phyloP scores from a whole-genome alignment of 2,797 vertebrate species.

The Sibirionetta formosa region DNA sequence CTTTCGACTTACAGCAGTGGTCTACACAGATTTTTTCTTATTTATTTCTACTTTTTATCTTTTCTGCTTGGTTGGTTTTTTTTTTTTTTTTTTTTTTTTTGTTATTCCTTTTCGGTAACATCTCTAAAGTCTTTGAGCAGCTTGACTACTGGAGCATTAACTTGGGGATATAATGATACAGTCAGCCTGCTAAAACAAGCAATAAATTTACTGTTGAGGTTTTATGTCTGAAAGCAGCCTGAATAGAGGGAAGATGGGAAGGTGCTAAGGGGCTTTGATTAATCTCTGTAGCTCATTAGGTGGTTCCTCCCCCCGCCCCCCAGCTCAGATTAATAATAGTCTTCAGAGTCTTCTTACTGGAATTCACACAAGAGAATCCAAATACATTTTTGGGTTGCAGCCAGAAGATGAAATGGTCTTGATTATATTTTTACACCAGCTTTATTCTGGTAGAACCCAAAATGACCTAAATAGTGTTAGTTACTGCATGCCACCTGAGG shows the following conservation, averaged over 20 bases:
- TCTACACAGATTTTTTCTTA: background rate
- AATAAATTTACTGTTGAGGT: background rate
- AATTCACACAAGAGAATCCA: background rate
- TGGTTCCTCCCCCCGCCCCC: rapidly evolving
- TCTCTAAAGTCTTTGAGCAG: background rate
- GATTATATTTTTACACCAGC: background rate
- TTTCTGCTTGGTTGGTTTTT: background rate
- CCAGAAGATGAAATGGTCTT: background rate
- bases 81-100: background rate
- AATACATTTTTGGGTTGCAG: background rate
- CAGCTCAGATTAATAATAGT: background rate
- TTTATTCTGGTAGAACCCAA: background rate
- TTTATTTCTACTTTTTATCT: background rate
- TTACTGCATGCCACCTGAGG: background rate
- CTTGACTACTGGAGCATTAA: background rate
- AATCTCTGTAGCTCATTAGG: background rate
- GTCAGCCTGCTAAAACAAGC: background rate
- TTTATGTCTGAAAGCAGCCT: background rate
- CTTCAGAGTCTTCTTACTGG: background rate
- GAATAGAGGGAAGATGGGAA: background rate
- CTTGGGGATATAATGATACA: background rate
- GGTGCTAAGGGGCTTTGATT: background rate
- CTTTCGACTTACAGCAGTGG: background rate
- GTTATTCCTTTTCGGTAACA: background rate
- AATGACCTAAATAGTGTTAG: background rate